Evolutionary conservation across 2,113 vertebrate species (phyloP).

Genomic region (Parus major): DNA sequence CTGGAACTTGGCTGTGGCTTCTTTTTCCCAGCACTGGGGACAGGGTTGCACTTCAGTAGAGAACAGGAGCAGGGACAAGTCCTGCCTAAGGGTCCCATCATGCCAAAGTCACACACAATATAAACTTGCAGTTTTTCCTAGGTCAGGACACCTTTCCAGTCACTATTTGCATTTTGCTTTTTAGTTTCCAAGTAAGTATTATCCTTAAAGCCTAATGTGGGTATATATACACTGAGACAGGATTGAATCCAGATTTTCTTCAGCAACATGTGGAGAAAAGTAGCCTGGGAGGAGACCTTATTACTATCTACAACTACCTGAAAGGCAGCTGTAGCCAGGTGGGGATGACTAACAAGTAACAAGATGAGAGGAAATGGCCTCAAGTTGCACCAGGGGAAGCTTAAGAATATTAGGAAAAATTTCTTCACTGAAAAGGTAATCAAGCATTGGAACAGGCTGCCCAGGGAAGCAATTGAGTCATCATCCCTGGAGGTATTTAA

Average conservation of each 20-base stretch:
- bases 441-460: neutral
- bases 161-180: neutral
- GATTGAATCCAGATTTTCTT: neutral
- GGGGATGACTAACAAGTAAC: neutral
- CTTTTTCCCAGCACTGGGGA: neutral
- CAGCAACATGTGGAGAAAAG: neutral
- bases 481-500: neutral
- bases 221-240: neutral
- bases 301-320: neutral
- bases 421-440: neutral
- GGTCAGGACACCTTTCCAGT: neutral
- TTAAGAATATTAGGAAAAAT: neutral
- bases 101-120: neutral
- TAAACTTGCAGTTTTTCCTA: neutral
- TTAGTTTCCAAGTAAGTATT: neutral
- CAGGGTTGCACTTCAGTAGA: neutral
- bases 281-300: neutral
- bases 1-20: neutral
- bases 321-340: neutral
- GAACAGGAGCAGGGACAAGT: neutral
- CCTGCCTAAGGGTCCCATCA: neutral
- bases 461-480: neutral
- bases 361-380: neutral
- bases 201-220: neutral
- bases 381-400: neutral